Conservation (phyloP, 2,113 vertebrate genomes). For the Ariopsis seemanni region DNA sequence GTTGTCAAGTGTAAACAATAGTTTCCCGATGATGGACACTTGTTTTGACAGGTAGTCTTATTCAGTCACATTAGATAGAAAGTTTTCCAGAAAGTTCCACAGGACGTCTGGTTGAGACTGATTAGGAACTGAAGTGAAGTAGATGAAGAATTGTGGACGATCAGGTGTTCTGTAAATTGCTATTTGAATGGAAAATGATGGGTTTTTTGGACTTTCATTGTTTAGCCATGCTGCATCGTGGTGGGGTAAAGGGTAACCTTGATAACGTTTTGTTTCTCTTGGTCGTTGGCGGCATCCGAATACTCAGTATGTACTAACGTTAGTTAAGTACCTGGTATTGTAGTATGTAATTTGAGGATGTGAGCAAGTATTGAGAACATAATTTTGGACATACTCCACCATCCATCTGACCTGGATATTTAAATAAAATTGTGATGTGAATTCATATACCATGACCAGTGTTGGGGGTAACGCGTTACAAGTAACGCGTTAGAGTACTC, state of each 20-base stretch:
- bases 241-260: neutral
- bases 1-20: neutral
- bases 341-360: no score
- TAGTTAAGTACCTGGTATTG: no score
- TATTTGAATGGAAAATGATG: neutral
- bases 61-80: neutral
- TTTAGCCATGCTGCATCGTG: neutral
- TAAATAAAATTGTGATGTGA: no score
- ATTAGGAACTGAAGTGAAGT: neutral
- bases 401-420: no score
- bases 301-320: no score
- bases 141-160: neutral
- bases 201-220: neutral
- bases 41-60: neutral
- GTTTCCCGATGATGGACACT: neutral
- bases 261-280: neutral
- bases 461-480: no score
- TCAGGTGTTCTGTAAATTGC: neutral
- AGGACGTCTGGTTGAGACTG: neutral
- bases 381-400: no score
- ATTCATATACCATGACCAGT: no score
- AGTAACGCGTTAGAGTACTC: no score
- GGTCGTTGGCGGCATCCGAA: no score
- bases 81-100: neutral
- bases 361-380: no score